These are phyloP conservation scores for Tetragonula clypearis DNA, from an alignment of 1,140 invertebrate genomes.

Conservation along the genomic window DNA sequence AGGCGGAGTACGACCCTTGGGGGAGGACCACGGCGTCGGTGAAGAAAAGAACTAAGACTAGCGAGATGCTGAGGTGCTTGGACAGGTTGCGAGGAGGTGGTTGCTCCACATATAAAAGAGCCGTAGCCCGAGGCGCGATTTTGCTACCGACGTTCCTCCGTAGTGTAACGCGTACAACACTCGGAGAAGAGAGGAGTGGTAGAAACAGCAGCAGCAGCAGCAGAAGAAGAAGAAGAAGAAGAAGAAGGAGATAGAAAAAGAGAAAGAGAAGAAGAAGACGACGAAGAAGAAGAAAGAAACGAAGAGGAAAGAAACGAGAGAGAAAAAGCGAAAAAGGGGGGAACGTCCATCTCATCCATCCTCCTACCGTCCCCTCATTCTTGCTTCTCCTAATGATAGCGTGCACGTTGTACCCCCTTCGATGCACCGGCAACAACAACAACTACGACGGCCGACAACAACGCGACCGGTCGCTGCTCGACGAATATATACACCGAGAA, in stretches of 20 bases:
- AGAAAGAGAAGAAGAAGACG: neutral
- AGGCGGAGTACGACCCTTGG: slow-evolving; percentile 39
- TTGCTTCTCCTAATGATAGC: slow-evolving; percentile 77
- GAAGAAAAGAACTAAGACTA: slow-evolving; percentile 40
- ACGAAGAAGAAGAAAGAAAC: slow-evolving; percentile 5
- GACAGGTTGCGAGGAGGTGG: slow-evolving; percentile 43
- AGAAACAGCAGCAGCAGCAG: slow-evolving; percentile 14
- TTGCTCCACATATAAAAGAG: slow-evolving; percentile 70
- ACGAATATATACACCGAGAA: slow-evolving; percentile 49
- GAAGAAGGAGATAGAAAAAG: no score
- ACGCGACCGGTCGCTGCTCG: slow-evolving; percentile 24
- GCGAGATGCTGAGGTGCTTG: neutral
- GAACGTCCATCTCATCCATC: slow-evolving; percentile 68
- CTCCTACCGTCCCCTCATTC: slow-evolving; percentile 67
- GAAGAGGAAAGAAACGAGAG: slow-evolving; percentile 20
- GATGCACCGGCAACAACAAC: slow-evolving; percentile 54
- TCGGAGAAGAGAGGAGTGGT: slow-evolving; percentile 35
- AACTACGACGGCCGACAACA: slow-evolving; percentile 28
- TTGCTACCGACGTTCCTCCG: slow-evolving; percentile 67
- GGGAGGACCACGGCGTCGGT: slow-evolving; percentile 48
- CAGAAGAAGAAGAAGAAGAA: neutral
- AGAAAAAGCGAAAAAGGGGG: slow-evolving; percentile 20
- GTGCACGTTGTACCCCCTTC: slow-evolving; percentile 61
- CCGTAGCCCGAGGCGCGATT: slow-evolving; percentile 66
- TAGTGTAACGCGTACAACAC: slow-evolving; percentile 27